Base-by-base conservation (phyloP, 2,797 vertebrate genomes). In the Danio kyathit region DNA sequence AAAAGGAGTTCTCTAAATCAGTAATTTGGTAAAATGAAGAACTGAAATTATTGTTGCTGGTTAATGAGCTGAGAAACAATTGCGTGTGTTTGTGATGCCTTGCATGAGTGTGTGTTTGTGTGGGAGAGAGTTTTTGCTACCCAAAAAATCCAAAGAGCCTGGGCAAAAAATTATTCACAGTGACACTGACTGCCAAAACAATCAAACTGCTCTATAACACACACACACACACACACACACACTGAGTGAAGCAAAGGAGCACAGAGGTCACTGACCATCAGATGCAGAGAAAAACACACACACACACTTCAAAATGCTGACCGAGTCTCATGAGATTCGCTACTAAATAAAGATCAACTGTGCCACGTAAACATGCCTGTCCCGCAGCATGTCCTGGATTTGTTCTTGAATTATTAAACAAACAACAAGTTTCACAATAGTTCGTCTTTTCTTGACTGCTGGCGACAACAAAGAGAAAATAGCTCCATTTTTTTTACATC, bases 121-220 rank as follows among this genome's bases (percentile, higher is more conserved):
- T 17, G 16, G 2, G 43, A 60, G 43, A 19, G 5, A 84, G 83
- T 69, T 83, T 85, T 83, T 80, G 79, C 49, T 40, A 85, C 54
- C 76, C 65, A 74, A 79, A 88, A 85, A 88, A 79, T 81, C 79
- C 46, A 17, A 52, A 56, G 80, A 87, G 21, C 12, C 38, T 59
- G 79, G 21, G 46, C 2, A 86, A 87, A 89, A 87, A 38, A 87
- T 91, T 91, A 92, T 89, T 85, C 84, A 85, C 82, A 89, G 87
- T 89, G 92, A 91, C 90, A 91, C 86, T 65, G 83, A 79, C 89
- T 91, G 91, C 91, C 92, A 92, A 91, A 93, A 92, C 88, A 92
- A n/a, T 51, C 48, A 11, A 13, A 6, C 60, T 48, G 40, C 65
- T 56, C 5, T 63, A 46, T 46, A 75, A 38, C 17, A 51, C 59